These are phyloP conservation scores for Meandrina meandrites DNA, from an alignment of 92 coral and sea anemone genomes.

Conservation along the genomic window DNA sequence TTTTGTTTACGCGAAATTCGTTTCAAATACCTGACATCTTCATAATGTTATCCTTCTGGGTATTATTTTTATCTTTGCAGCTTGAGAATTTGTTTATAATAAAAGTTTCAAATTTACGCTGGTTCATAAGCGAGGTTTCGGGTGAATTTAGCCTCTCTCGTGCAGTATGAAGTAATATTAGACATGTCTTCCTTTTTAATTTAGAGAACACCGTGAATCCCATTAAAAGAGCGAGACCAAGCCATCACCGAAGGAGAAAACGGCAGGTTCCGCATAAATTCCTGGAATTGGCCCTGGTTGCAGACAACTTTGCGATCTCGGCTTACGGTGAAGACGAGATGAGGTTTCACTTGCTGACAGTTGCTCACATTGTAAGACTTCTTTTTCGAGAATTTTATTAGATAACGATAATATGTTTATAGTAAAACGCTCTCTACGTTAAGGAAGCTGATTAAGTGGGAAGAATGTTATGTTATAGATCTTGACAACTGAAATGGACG, in stretches of 20 bases:
- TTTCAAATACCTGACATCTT: too few relatives aligned
- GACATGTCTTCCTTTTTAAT: background rate
- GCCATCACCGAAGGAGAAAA: background rate
- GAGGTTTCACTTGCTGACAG: constrained; percentile 46
- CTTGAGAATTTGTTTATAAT: too few relatives aligned
- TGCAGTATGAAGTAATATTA: background rate
- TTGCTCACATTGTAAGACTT: constrained; percentile 59
- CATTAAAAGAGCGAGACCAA: background rate
- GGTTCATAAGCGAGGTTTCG: too few relatives aligned
- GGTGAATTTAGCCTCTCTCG: too few relatives aligned
- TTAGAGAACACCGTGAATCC: background rate
- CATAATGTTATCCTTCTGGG: too few relatives aligned
- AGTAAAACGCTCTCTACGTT: background rate
- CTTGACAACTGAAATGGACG: background rate
- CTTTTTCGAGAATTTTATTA: background rate
- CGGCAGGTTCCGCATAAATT: constrained; percentile 37
- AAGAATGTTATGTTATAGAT: background rate
- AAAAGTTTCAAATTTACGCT: too few relatives aligned
- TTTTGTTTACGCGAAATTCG: too few relatives aligned
- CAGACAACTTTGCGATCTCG: constrained; percentile 61
- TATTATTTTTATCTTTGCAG: too few relatives aligned
- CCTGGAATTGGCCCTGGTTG: constrained; percentile 58
- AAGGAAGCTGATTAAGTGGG: background rate
- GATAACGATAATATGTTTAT: too few relatives aligned
- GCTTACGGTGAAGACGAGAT: constrained; percentile 46